A percentile compares a stretch with the other conserved stretches of the same genome.
These are phyloP conservation scores for Eudemis profundana DNA, from an alignment of 2,888 invertebrate species.

Conservation along the genomic window DNA sequence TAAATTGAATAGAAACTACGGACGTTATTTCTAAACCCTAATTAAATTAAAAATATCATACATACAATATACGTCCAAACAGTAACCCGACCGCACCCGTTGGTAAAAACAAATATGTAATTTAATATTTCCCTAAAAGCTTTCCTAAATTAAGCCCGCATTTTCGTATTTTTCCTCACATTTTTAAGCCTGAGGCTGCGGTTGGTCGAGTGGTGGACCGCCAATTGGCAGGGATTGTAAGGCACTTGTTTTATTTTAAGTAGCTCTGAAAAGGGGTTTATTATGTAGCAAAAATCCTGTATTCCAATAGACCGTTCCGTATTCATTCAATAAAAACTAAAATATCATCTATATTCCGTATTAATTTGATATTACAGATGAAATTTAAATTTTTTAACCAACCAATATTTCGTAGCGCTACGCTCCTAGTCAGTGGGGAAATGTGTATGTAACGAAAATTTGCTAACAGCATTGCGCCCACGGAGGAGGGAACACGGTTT, in stretches of 20 bases:
- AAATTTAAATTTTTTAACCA: too few relatives aligned
- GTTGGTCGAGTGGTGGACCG: conserved; percentile 20
- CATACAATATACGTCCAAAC: not conserved
- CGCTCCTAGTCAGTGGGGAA: too few relatives aligned
- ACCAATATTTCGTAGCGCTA: too few relatives aligned
- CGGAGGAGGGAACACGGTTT: too few relatives aligned
- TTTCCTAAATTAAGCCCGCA: conserved; percentile 11
- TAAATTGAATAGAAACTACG: not conserved
- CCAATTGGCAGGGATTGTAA: conserved; percentile 29
- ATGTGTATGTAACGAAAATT: too few relatives aligned
- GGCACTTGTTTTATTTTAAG: conserved; percentile 33
- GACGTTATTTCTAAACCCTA: not conserved
- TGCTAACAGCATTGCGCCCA: too few relatives aligned
- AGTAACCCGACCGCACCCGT: not conserved
- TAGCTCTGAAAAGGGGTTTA: conserved; percentile 3
- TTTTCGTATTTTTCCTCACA: conserved; percentile 21
- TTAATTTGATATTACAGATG: too few relatives aligned
- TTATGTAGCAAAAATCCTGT: too few relatives aligned
- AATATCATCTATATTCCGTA: too few relatives aligned
- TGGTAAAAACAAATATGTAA: conserved; percentile 9
- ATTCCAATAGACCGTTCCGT: too few relatives aligned
- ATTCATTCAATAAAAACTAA: too few relatives aligned
- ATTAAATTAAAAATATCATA: not conserved
- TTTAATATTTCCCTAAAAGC: conserved; percentile 23
- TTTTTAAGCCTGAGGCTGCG: conserved; percentile 28